Percentiles rank a stretch among this genome's conserved stretches.
phyloP scores from a whole-genome alignment of 2,113 vertebrate species.

The Psilopsiagon aurifrons region DNA sequence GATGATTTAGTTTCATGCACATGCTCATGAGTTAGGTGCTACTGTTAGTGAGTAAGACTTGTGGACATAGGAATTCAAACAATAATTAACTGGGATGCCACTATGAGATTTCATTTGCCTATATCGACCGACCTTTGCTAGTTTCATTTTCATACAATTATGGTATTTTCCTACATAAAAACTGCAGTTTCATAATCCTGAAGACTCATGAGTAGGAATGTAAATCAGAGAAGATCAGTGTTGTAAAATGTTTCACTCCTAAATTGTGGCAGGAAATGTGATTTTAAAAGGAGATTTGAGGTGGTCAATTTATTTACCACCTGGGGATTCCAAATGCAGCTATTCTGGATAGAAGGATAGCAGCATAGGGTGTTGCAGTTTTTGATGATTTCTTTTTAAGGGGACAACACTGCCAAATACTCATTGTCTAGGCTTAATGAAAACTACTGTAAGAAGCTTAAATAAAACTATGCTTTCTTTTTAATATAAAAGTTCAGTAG shows the following conservation, averaged over 20 bases:
- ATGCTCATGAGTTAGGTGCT: background rate
- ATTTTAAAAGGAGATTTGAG: background rate
- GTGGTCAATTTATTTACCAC: background rate
- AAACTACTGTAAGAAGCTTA: background rate
- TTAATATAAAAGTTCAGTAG: background rate
- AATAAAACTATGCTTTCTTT: background rate
- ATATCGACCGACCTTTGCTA: background rate
- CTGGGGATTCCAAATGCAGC: background rate
- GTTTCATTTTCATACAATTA: background rate
- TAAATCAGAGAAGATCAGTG: background rate
- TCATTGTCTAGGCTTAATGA: background rate
- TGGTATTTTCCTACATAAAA: background rate
- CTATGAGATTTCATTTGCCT: background rate
- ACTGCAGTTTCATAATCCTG: background rate
- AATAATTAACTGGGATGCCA: background rate
- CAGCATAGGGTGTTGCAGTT: background rate
- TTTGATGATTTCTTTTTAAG: background rate
- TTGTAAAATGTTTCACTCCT: background rate
- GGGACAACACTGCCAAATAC: background rate
- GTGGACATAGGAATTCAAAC: background rate
- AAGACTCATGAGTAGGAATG: background rate
- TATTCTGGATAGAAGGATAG: background rate
- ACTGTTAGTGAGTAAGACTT: background rate
- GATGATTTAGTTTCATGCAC: background rate
- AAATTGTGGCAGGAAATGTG: background rate